Conservation (phyloP, 2,113 vertebrate genomes). For the Carassius carassius region DNA sequence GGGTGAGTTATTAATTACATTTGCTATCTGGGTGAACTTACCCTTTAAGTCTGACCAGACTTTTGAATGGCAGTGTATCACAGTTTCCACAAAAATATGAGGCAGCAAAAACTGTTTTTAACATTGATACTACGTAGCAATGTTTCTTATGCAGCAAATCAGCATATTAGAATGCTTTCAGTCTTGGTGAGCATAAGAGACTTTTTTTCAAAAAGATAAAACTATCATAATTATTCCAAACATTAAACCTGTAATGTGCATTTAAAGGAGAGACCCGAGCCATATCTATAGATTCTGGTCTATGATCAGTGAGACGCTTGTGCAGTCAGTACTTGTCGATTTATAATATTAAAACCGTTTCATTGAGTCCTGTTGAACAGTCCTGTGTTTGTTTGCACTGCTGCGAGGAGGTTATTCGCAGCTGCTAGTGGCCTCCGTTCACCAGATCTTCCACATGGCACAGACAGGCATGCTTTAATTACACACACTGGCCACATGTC, state of each 20-base stretch:
- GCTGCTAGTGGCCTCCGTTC: neutral
- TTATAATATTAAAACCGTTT: neutral
- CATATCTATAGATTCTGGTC: no score
- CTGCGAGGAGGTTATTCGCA: neutral
- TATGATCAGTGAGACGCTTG: neutral
- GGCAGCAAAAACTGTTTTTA: no score
- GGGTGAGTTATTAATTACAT: no score
- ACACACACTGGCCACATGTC: neutral
- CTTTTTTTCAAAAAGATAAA: neutral
- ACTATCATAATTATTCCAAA: no score
- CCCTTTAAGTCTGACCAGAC: no score
- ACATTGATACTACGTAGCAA: no score
- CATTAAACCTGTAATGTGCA: no score
- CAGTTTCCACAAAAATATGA: no score
- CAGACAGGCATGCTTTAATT: neutral
- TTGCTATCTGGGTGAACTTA: no score
- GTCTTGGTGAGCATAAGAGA: neutral
- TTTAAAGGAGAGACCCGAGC: neutral
- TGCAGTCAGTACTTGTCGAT: neutral
- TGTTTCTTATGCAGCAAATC: no score
- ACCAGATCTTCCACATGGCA: neutral
- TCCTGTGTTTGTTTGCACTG: slow-evolving; percentile 4
- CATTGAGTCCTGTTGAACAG: neutral
- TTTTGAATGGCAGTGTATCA: no score
- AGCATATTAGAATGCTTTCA: neutral